Evolutionary conservation across 2,113 vertebrate genomes (phyloP).

Genomic region (Calonectris borealis): DNA sequence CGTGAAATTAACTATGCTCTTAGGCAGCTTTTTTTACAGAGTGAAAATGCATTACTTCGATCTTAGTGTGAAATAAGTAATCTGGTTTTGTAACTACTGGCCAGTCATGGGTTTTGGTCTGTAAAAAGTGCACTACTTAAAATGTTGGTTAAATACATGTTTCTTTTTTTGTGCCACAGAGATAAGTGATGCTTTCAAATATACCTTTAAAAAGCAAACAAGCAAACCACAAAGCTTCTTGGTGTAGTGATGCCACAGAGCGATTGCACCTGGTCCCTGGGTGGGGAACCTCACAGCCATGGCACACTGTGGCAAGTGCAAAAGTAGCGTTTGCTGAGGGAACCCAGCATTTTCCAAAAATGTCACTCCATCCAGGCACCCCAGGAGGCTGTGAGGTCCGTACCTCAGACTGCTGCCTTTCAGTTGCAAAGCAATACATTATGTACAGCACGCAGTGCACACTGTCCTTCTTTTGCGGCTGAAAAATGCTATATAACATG

Average conservation of each 20-base stretch:
- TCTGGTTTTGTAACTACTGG: background rate
- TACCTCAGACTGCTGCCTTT: background rate
- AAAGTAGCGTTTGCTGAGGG: background rate
- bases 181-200: background rate
- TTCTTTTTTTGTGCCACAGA: background rate
- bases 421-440: background rate
- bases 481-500: accelerated
- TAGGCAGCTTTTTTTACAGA: background rate
- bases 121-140: background rate
- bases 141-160: accelerated
- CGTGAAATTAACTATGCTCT: background rate
- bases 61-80: background rate
- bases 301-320: too few relatives aligned
- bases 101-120: background rate
- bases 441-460: accelerated
- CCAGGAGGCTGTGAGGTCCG: background rate
- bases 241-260: background rate
- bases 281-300: accelerated
- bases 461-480: background rate
- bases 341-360: accelerated
- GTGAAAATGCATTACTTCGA: background rate
- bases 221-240: too few relatives aligned
- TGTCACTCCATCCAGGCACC: background rate
- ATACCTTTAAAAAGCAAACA: background rate
- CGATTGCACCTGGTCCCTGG: accelerated